Evolutionary conservation across 1,140 invertebrate genomes (phyloP).

Genomic region (Polypedilum vanderplanki): DNA sequence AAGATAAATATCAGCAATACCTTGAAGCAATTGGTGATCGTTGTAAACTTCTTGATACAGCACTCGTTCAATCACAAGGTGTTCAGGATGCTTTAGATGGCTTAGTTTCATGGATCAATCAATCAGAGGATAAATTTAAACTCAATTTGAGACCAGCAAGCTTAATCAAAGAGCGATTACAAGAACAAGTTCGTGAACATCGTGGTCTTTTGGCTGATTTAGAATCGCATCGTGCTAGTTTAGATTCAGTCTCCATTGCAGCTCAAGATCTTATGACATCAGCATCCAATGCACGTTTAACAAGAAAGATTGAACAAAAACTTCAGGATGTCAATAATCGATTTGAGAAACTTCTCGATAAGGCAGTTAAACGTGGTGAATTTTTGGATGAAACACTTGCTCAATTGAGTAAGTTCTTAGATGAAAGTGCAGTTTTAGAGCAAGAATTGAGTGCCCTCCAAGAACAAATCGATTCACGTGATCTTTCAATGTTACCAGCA

Average conservation of each 20-base stretch:
- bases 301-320: conserved; percentile 83
- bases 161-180: conserved; percentile 77
- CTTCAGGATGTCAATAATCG: conserved; percentile 73
- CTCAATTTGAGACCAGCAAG: conserved; percentile 73
- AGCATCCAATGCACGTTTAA: conserved; percentile 75
- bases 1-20: conserved; percentile 69
- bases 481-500: conserved; percentile 57
- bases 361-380: conserved; percentile 66
- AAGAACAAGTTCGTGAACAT: conserved; percentile 81
- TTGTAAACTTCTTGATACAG: conserved; percentile 79
- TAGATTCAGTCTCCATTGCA: conserved; percentile 70
- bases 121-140: conserved; percentile 77
- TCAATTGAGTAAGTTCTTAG: conserved; percentile 64
- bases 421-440: conserved; percentile 60
- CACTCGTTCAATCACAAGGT: conserved; percentile 87
- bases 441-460: conserved; percentile 63
- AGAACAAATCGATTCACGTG: conserved; percentile 67
- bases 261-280: conserved; percentile 73
- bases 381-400: conserved; percentile 74
- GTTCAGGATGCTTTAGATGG: conserved; percentile 86
- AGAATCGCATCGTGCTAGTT: conserved; percentile 73
- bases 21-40: conserved; percentile 62
- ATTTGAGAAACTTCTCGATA: conserved; percentile 79
- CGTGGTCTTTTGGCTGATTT: conserved; percentile 73
- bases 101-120: conserved; percentile 75